Base-by-base conservation (phyloP, 2,113 vertebrate genomes). In the Notothenia rossii region DNA sequence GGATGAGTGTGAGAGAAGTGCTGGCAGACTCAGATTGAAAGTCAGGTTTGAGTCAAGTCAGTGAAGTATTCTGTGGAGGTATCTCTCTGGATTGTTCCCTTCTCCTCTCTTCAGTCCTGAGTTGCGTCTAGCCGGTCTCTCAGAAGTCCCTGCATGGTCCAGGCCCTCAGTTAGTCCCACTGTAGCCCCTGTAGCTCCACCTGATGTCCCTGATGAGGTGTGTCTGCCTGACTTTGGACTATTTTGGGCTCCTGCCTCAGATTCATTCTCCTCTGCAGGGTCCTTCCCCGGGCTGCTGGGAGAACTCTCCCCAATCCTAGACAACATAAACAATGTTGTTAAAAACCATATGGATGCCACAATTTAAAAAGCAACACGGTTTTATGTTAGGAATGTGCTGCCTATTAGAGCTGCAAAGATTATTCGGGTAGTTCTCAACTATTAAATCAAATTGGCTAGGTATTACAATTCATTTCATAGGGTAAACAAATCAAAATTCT, bases 31-130 rank as follows among this genome's bases (percentile, higher is more conserved):
- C 14, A 49, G 53, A 3, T n/a, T 25, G 1, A 29, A 29, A 55
- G 72, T 74, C 49, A 29, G 8, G 17, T 56, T 69, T 70, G 33
- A 17, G 29, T 71, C 11, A 11, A 17, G 18, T 91, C 79, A 91
- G 83, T 92, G 92, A 15, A 89, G 85, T 75, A 94, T 91, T 79
- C 76, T 84, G 79, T 94, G 93, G 43, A 94, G 91, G 80, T 94
- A 94, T 89, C 89, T 80, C 67, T 93, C 91, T 33, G 91, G 81
- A 53, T 91, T 79, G 6, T 36, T 83, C 15, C 86, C 85, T 14
- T 72, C 79, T 73, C 84, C 83, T 77, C 90, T 88, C 72, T 75
- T 86, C 43, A 84, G 56, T 69, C 83, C 82, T 15, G 88, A 71
- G 67, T 62, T 48, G 13, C 13, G 25, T 78, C 79, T 75, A 10